Evolutionary conservation across 2,113 vertebrate genomes (phyloP).

Genomic region (Tricholaema leucomelas): DNA sequence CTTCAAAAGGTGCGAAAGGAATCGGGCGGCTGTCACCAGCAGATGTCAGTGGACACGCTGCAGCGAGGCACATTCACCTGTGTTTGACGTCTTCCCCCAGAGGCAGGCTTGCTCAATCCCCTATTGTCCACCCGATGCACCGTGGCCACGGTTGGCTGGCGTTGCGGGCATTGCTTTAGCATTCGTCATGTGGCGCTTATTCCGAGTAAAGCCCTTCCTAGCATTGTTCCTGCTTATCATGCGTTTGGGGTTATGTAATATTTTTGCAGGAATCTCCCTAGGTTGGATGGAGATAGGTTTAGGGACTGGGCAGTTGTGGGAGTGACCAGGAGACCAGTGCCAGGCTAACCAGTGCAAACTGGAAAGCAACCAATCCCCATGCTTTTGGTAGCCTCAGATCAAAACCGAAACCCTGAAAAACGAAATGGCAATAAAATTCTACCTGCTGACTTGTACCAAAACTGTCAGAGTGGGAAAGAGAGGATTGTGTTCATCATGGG

Average conservation of each 20-base stretch:
- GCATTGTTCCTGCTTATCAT: neutral
- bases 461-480: neutral
- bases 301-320: neutral
- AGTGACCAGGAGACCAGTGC: neutral
- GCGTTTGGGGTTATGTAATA: neutral
- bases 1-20: neutral
- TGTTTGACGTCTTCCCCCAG: neutral
- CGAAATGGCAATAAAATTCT: neutral
- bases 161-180: neutral
- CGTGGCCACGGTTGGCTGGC: neutral
- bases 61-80: neutral
- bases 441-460: neutral
- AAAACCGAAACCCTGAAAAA: neutral
- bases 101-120: neutral
- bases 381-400: neutral
- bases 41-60: constrained; percentile 40
- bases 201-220: neutral
- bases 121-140: neutral
- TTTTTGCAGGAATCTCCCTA: neutral
- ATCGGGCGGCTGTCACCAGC: neutral
- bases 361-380: neutral
- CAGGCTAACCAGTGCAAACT: neutral
- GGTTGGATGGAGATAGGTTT: neutral
- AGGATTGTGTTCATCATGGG: neutral
- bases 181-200: neutral